Percentiles rank a stretch among this genome's conserved stretches.
Evolutionary conservation across 2,797 vertebrate species (phyloP).

Genomic region (Ctenopoma multispine): DNA sequence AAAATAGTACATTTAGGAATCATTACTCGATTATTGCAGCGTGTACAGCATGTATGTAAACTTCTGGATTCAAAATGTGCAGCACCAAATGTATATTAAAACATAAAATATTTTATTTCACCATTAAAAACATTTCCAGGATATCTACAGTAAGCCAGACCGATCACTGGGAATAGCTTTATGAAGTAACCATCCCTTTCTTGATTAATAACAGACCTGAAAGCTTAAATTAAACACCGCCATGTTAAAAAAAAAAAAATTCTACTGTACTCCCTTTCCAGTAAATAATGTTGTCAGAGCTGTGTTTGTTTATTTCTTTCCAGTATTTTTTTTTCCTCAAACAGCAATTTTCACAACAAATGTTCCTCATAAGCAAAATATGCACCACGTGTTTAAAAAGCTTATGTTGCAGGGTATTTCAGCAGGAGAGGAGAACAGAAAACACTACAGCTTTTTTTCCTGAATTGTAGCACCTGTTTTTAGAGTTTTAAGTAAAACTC

Average conservation of each 20-base stretch:
- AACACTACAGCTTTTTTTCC: neutral
- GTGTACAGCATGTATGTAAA: too few species aligned
- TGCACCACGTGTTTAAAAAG: conserved; percentile 27
- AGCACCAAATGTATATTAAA: conserved; percentile 54
- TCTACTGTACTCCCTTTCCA: conserved; percentile 33
- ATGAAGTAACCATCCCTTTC: conserved; percentile 10
- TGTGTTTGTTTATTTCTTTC: conserved; percentile 42
- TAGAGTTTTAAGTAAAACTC: conserved; percentile 14
- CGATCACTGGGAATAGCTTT: conserved; percentile 11
- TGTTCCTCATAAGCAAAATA: conserved; percentile 29
- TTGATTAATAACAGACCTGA: conserved; percentile 8
- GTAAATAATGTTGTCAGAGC: conserved; percentile 56
- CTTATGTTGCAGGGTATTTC: neutral
- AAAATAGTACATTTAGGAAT: neutral
- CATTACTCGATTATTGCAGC: neutral
- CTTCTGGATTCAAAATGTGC: neutral
- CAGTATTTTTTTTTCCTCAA: neutral
- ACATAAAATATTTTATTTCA: conserved; percentile 74
- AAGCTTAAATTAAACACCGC: conserved; percentile 23
- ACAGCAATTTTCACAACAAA: conserved; percentile 25
- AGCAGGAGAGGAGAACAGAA: conserved; percentile 21
- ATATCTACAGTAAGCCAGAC: conserved; percentile 54
- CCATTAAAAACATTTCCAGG: conserved; percentile 67
- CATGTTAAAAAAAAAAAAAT: conserved; percentile 41
- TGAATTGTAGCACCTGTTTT: conserved; percentile 64